Base-by-base conservation (phyloP, 1,140 invertebrate genomes). In the Antheraea pernyi region DNA sequence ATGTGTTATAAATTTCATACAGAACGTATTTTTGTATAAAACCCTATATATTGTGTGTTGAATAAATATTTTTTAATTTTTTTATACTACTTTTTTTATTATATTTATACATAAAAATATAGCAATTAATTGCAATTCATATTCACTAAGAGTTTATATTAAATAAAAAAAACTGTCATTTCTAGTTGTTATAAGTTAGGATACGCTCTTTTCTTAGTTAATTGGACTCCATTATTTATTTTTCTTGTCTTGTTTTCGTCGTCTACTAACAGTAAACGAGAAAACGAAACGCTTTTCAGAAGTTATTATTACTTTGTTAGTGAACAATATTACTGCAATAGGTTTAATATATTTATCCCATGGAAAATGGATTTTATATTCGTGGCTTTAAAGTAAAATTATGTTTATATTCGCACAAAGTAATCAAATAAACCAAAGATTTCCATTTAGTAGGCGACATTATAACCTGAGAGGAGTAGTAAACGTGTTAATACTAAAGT, bases 201-300 rank as follows among this genome's bases (percentile, higher is more conserved):
- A 64, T 67, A 73, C 70, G 75, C 75, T 83, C 78, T 77, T 84
- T 80, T 78, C 78, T 76, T 77, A 80, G 70, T 81, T 85, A 84
- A 85, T 85, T 85, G 80, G 82, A 72, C 75, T 81, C 74, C 72
- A 79, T 81, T 84, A 83, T 83, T 85, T 82, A 75, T 79, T 81
- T 80, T 82, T 74, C 75, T 71, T 70, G 67, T 59, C 68, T 79
- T 82, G 76, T 81, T 83, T 83, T 80, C 75, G 72, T 74, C 73
- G 70, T 73, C 67, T 71, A 73, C 78, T 78, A 69, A 74, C 77
- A 77, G 70, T 75, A 69, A 80, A 78, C 68, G 70, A 73, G 69
- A 75, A 75, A 77, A 75, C 73, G 71, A 83, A 81, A 83, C 73
- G 74, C 36, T 77, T 75, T 75, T 74, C 64, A 11, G 61, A 37